Evolutionary conservation across 2,797 vertebrate genomes (phyloP).

Genomic region (Tenualosa thibaudeaui): DNA sequence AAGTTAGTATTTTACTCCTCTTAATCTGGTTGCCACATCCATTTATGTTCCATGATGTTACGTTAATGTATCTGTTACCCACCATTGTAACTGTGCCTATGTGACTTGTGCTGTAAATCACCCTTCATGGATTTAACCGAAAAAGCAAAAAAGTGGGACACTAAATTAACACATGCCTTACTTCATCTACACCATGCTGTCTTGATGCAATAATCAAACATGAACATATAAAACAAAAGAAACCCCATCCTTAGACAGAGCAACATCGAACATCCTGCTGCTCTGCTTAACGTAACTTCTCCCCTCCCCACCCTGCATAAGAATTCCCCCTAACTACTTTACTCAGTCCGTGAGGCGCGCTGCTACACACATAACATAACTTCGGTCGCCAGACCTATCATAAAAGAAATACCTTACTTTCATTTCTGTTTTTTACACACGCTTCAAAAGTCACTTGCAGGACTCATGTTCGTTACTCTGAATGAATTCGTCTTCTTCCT

Average conservation of each 20-base stretch:
- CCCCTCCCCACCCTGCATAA: too few species aligned
- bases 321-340: background rate
- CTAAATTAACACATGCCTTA: background rate
- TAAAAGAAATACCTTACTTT: background rate
- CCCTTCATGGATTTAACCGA: background rate
- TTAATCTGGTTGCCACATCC: slow-evolving; percentile 36
- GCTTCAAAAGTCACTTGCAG: background rate
- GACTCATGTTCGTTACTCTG: background rate
- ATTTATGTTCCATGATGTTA: slow-evolving; percentile 40
- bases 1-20: slow-evolving; percentile 26
- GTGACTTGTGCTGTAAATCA: background rate
- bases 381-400: background rate
- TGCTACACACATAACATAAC: background rate
- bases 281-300: too few species aligned
- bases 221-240: background rate
- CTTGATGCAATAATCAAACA: background rate
- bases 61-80: slow-evolving; percentile 24
- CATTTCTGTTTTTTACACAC: background rate
- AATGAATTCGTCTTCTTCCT: background rate
- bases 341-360: background rate
- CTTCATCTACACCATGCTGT: background rate
- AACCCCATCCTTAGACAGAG: background rate
- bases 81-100: background rate
- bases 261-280: background rate
- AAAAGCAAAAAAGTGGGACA: background rate